Conservation (phyloP, 1,140 invertebrate species). For the Ganaspis sp. region DNA sequence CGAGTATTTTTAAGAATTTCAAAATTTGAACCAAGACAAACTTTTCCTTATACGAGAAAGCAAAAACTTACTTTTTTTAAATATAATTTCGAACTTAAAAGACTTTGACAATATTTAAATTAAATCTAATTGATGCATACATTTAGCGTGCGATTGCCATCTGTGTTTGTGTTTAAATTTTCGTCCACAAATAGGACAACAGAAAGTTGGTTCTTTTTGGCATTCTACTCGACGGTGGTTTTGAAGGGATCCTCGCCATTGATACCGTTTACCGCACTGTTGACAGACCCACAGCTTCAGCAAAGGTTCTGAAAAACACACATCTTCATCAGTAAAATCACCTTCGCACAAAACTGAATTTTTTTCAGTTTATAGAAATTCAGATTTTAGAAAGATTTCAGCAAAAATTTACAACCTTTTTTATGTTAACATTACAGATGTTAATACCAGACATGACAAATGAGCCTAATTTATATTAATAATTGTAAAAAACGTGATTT, state of each 20-base stretch:
- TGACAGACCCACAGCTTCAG: constrained; percentile 47
- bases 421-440: background rate
- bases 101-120: background rate
- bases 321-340: background rate
- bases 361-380: too few species aligned
- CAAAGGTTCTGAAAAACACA: constrained; percentile 43
- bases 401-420: background rate
- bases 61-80: background rate
- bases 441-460: background rate
- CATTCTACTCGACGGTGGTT: constrained; percentile 59
- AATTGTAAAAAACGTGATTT: background rate
- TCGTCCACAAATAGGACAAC: constrained; percentile 73
- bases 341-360: background rate
- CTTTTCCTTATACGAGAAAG: too few species aligned
- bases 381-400: background rate
- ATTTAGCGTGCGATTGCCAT: constrained; percentile 71
- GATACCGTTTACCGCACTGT: constrained; percentile 58
- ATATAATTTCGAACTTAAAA: too few species aligned
- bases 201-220: constrained; percentile 59
- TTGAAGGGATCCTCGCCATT: constrained; percentile 59
- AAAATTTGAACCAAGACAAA: too few species aligned
- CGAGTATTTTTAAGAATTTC: too few species aligned
- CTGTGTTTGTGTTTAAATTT: constrained; percentile 73
- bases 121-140: constrained; percentile 59
- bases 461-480: background rate